Conservation (phyloP, 2,113 vertebrate species). For the Opisthocomus hoazin region DNA sequence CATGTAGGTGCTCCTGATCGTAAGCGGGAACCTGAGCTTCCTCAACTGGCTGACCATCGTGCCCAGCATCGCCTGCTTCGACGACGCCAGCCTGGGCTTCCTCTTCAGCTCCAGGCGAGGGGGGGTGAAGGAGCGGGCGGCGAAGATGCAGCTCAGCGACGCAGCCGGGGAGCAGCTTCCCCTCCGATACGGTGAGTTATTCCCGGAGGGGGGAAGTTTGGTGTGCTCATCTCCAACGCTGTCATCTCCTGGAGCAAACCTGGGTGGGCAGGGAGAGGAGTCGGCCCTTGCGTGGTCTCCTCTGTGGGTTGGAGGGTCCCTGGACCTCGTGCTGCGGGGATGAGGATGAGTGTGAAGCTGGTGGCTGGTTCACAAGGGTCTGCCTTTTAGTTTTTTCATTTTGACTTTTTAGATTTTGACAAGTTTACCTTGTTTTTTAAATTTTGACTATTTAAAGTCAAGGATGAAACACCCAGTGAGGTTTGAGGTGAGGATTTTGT, state of each 20-base stretch:
- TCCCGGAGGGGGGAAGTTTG: background rate
- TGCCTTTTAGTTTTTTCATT: background rate
- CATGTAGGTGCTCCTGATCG: constrained; percentile 78
- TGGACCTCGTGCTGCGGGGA: rapidly evolving
- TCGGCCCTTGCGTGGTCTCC: background rate
- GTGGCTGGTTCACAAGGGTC: background rate
- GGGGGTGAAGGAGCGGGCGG: constrained; percentile 53
- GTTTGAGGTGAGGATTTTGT: background rate
- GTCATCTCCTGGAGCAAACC: rapidly evolving
- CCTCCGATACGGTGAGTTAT: constrained; percentile 64
- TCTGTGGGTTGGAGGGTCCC: background rate
- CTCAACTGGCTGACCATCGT: constrained; percentile 96
- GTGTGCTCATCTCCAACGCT: background rate
- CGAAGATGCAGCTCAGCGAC: constrained; percentile 60
- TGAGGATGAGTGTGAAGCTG: background rate
- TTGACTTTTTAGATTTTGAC: background rate
- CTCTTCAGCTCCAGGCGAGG: constrained; percentile 69
- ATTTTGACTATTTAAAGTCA: background rate
- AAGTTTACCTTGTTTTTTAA: rapidly evolving
- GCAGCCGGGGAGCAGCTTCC: background rate
- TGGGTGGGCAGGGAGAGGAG: background rate
- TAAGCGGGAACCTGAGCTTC: constrained; percentile 95
- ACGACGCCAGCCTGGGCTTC: constrained; percentile 77
- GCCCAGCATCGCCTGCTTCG: constrained; percentile 91
- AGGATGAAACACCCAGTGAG: background rate